Percentiles rank a stretch among this genome's conserved stretches.
These are phyloP conservation scores for Epirrhoe tristata DNA, from an alignment of 2,888 invertebrate species.

Conservation along the genomic window DNA sequence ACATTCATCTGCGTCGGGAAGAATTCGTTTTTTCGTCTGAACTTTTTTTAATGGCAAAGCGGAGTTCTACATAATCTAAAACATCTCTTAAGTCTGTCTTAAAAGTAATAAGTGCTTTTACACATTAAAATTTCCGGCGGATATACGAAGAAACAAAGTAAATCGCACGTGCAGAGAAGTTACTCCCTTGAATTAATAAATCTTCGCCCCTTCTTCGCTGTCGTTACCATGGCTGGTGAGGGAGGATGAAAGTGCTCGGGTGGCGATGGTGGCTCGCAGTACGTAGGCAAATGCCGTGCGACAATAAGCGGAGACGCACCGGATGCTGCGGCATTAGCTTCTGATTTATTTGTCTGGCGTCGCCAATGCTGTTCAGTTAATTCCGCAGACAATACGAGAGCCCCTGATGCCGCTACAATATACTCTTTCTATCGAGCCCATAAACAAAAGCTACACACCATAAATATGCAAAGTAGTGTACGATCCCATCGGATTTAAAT, in stretches of 20 bases:
- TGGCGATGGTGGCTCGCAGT: constrained; percentile 54
- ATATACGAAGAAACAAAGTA: constrained; percentile 38
- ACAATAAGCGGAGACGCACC: constrained; percentile 72
- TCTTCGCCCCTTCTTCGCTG: constrained; percentile 68
- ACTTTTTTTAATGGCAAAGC: no score
- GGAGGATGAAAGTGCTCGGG: constrained; percentile 34
- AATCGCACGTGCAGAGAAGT: constrained; percentile 54
- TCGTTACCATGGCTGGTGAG: constrained; percentile 54
- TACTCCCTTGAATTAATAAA: constrained; percentile 74
- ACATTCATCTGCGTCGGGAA: no score
- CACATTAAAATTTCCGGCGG: constrained; percentile 10
- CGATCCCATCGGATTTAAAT: constrained; percentile 62
- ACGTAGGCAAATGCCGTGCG: constrained; percentile 64
- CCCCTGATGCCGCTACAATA: constrained; percentile 49
- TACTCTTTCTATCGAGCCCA: constrained; percentile 52
- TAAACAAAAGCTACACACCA: constrained; percentile 56
- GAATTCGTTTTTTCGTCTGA: not conserved
- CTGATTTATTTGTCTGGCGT: constrained; percentile 83
- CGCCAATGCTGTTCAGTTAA: constrained; percentile 68
- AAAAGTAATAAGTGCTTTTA: not conserved
- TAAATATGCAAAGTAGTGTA: constrained; percentile 66
- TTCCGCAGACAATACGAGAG: constrained; percentile 73
- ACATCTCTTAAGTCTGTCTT: not conserved
- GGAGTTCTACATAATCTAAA: not conserved
- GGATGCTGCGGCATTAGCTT: constrained; percentile 79